These are phyloP conservation scores for Habrosyne pyritoides DNA, from an alignment of 2,888 invertebrate species.

Conservation along the genomic window DNA sequence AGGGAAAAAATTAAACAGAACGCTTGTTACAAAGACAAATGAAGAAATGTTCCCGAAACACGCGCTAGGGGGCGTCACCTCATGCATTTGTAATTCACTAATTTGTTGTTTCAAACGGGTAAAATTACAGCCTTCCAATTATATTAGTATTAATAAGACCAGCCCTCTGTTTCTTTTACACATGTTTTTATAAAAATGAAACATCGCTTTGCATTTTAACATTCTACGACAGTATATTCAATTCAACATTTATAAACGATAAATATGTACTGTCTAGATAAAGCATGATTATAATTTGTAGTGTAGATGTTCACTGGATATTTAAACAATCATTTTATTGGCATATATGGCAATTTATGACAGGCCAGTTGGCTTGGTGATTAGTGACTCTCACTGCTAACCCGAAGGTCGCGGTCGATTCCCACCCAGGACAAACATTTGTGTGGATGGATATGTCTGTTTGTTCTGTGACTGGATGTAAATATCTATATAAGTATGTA, in stretches of 20 bases:
- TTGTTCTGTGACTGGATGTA: too few relatives aligned
- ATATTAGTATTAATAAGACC: conserved; percentile 79
- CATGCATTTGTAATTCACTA: conserved; percentile 80
- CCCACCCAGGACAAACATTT: too few relatives aligned
- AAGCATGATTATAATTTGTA: neutral
- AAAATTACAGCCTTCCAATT: conserved; percentile 78
- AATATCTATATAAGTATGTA: too few relatives aligned
- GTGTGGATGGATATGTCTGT: too few relatives aligned
- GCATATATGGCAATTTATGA: too few relatives aligned
- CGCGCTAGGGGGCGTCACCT: conserved; percentile 63
- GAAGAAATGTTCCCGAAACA: conserved; percentile 70
- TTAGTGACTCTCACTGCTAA: too few relatives aligned
- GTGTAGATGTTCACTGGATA: too few relatives aligned
- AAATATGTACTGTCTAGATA: neutral
- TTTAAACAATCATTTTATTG: too few relatives aligned
- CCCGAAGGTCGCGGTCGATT: too few relatives aligned
- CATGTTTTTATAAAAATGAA: conserved; percentile 31
- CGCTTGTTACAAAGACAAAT: conserved; percentile 67
- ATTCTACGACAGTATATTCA: conserved; percentile 20
- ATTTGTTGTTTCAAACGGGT: conserved; percentile 78
- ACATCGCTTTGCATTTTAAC: conserved; percentile 14
- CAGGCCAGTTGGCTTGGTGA: too few relatives aligned
- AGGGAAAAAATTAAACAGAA: conserved; percentile 50
- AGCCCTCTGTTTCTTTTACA: conserved; percentile 59
- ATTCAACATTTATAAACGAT: conserved; percentile 8